Evolutionary conservation across 2,113 vertebrate species (phyloP).

Genomic region (Neomonachus schauinslandi): DNA sequence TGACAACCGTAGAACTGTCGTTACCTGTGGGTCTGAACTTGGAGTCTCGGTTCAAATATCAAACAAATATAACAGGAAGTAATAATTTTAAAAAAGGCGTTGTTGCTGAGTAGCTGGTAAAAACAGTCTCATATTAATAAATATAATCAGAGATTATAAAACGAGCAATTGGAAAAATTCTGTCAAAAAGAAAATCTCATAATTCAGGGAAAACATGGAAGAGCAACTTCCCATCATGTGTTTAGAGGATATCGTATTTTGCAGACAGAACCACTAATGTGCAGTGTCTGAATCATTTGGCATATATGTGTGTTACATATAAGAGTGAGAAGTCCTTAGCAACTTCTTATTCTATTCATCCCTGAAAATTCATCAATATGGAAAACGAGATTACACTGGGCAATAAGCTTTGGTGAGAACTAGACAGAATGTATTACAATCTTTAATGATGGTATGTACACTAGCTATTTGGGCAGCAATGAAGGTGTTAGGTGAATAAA

Average conservation of each 20-base stretch:
- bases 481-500: not conserved
- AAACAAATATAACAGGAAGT: constrained; percentile 83
- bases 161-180: not conserved
- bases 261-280: not conserved
- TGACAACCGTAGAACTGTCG: constrained; percentile 72
- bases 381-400: not conserved
- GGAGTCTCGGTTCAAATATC: constrained; percentile 78
- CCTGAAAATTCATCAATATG: not conserved
- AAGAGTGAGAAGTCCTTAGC: not conserved
- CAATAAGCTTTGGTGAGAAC: not conserved
- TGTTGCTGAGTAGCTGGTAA: not conserved
- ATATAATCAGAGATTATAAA: not conserved
- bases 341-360: not conserved
- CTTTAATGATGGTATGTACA: not conserved
- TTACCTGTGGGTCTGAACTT: constrained; percentile 82
- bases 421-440: not conserved
- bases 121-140: not conserved
- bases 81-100: not conserved
- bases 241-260: not conserved
- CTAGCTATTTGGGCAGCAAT: not conserved
- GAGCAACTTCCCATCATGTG: not conserved
- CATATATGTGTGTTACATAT: not conserved
- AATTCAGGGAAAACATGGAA: not conserved
- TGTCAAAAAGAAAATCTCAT: not conserved
- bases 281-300: not conserved